Base-by-base conservation (phyloP, 2,888 invertebrate genomes). In the Lysandra bellargus region DNA sequence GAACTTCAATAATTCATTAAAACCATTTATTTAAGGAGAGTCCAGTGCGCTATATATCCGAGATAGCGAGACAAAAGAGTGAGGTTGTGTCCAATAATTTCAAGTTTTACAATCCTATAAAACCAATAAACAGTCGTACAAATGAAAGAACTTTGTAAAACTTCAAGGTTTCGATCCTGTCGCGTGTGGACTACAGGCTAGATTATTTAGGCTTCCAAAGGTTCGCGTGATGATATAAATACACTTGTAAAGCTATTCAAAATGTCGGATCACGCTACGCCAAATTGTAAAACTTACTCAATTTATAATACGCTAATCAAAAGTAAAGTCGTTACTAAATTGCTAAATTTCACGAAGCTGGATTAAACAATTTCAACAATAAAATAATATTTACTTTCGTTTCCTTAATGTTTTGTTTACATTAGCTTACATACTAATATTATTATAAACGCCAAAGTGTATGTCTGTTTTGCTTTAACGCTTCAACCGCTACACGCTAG, bases 271-370 rank as follows among this genome's bases (percentile, higher is more conserved):
- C 76, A 76, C 76, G 76, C 76, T 1, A 76, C 7, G 23, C 53
- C 12, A 23, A 57, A 57, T 76, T 53, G 76, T 57, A 23, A 76
- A 76, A 76, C 76, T 76, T 76, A 76, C 76, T 30, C 76, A 53
- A 76, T 76, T 76, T 57, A 74, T 74, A n/a, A 74, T n/a, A 74
- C n/a, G 73, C n/a, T 44, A 74, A 74, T 74, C 74, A 44, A 74
- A 74, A 74, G 53, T 76, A 14, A 57, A 76, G 53, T 53, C 57
- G 33, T 76, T 76, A 57, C 30, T 17, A 33, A 76, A 76, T 53
- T 76, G 17, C 69, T 74, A 44, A 73, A 40, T 73, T 40, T 37
- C 73, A 73, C 73, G 73, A 73, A 73, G n/a, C n/a, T 6, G n/a
- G 7, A 33, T 33, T 37, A 69, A 69, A 69, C 33, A 69, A 44